Evolutionary conservation across 2,888 invertebrate genomes (phyloP), one percentile per base, ranked within the genome.

Genomic region (Chouioia cunea): DNA sequence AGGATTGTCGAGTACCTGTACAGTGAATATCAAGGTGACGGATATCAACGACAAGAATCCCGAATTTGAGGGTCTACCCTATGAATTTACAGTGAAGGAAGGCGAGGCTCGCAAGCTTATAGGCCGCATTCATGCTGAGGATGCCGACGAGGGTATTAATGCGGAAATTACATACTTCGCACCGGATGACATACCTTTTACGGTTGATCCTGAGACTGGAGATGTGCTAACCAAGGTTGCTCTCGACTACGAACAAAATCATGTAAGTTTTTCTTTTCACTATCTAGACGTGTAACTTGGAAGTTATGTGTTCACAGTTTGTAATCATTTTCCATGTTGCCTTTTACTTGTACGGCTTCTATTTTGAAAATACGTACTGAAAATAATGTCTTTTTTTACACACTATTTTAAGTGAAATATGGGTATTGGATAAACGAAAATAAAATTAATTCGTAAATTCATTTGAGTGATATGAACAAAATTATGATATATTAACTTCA

Each of bases 41-140:
- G 97, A 97, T 79, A 94, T 96, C 73, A 96, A 96, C 81, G 96
- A 97, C 81, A 95, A 96, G 79, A 96, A 95, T 83, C 96, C 96
- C 0, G 93, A 93, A 80, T 97, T 96, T 80, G 90, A 93, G n/a
- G 90, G 89, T 20, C 88, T 93, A 74, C 93, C 94, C 0, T 96
- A 96, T 79, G 87, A 90, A 50, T 96, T 96, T 84, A 87, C 89
- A n/a, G 93, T 95, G 0, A 92, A 92, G 82, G 95, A 95, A 88
- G 94, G 92, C 81, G 86, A 86, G 70, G 84, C 86, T 0, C 81
- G 86, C 4, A 85, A 85, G 70, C 75, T 85, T 44, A 85, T 96
- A 0, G 96, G 96, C 2, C 90, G 91, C 72, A 94, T 96, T 0
- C 93, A 93, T 83, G 96, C 96, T 0, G 91, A 91, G 0, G 96